These are phyloP conservation scores for Pungitius pungitius DNA, from an alignment of 2,113 vertebrate species.

Conservation along the genomic window DNA sequence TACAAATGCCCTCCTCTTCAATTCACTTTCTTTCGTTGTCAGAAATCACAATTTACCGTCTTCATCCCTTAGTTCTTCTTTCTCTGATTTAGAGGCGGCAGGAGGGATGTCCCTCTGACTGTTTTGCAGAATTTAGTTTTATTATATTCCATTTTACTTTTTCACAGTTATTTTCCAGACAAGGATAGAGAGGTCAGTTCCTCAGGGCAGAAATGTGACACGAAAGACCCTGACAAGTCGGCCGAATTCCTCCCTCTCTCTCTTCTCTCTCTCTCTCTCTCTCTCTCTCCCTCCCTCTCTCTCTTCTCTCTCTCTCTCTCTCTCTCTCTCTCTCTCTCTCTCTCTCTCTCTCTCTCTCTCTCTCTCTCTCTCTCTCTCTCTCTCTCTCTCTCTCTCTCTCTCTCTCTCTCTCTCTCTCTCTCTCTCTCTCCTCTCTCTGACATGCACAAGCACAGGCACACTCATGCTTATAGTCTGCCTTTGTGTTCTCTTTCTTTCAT, in stretches of 20 bases:
- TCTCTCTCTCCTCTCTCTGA: slow-evolving; percentile 6
- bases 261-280: slow-evolving; percentile 30
- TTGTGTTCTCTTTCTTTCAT: slow-evolving; percentile 21
- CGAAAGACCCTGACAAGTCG: slow-evolving; percentile 57
- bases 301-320: slow-evolving; percentile 3
- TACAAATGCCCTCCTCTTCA: slow-evolving; percentile 12
- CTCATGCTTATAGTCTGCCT: slow-evolving; percentile 14
- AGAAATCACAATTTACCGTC: slow-evolving; percentile 36
- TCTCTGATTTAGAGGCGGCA: slow-evolving; percentile 25
- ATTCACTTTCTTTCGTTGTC: slow-evolving; percentile 37
- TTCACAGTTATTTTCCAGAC: slow-evolving; percentile 82
- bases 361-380: slow-evolving; percentile 9
- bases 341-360: slow-evolving; percentile 16
- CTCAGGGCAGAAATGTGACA: slow-evolving; percentile 57
- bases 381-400: slow-evolving; percentile 32
- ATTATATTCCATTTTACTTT: slow-evolving; percentile 78
- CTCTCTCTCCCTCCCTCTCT: background rate
- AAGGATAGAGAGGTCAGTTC: slow-evolving; percentile 56
- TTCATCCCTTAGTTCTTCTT: slow-evolving; percentile 26
- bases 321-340: slow-evolving; percentile 33
- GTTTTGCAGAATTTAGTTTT: slow-evolving; percentile 35
- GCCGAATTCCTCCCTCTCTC: slow-evolving; percentile 34
- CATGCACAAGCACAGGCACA: slow-evolving; percentile 26
- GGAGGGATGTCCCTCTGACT: slow-evolving; percentile 78
- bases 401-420: slow-evolving; percentile 3